Percentiles rank a stretch among this genome's conserved stretches.
Conservation (phyloP, 1,140 invertebrate species). For the Apis florea region DNA sequence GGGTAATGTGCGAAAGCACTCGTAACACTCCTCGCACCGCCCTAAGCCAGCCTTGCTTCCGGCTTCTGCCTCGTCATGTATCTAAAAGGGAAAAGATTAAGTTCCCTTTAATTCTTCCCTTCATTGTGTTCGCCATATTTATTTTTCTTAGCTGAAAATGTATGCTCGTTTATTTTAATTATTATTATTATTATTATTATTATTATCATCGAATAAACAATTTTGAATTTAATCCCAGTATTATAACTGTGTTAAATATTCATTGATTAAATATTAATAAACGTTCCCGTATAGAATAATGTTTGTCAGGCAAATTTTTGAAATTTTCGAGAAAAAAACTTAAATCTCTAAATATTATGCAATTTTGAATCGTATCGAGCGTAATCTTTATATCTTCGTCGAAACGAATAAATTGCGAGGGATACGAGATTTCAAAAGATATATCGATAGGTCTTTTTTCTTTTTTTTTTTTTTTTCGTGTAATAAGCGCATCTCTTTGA, state of each 20-base stretch:
- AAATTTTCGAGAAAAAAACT: no score
- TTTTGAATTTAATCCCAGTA: background rate
- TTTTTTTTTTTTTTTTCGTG: background rate
- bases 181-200: background rate
- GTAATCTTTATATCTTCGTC: background rate
- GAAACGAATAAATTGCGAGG: background rate
- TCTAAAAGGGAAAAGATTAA: conserved; percentile 8
- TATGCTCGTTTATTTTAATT: background rate
- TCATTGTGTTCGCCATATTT: background rate
- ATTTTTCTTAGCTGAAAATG: background rate
- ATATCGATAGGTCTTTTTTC: background rate
- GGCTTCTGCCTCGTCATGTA: conserved; percentile 23
- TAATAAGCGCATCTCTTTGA: conserved; percentile 10
- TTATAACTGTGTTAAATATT: no score
- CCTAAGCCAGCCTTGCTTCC: conserved; percentile 46
- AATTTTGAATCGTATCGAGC: background rate
- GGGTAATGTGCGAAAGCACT: conserved; percentile 72
- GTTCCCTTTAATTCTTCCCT: conserved; percentile 1
- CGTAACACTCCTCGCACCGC: conserved; percentile 45
- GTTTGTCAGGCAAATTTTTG: background rate
- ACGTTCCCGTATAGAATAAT: background rate
- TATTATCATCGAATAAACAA: background rate
- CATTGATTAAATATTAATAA: background rate
- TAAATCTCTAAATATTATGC: background rate
- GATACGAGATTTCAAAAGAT: background rate